phyloP scores from a whole-genome alignment of 1,140 invertebrate genomes.

The Goniozus legneri region DNA sequence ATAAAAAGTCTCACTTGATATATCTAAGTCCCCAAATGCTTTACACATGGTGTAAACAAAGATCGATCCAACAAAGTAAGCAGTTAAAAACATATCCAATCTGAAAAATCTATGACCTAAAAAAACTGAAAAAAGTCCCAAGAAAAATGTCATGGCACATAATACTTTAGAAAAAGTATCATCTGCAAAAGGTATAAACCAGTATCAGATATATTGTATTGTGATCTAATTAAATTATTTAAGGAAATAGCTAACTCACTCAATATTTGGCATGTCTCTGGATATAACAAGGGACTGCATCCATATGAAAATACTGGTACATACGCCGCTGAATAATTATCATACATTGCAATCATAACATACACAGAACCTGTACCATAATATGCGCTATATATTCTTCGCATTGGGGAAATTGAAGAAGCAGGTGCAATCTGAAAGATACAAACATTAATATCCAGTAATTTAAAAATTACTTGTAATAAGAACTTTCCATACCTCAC shows the following conservation, averaged over 20 bases:
- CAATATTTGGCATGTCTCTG: constrained; percentile 50
- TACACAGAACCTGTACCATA: constrained; percentile 63
- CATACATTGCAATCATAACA: constrained; percentile 58
- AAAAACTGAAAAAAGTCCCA: constrained; percentile 60
- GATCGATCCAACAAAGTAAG: constrained; percentile 50
- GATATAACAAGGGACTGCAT: constrained; percentile 53
- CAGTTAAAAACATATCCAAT: constrained; percentile 59
- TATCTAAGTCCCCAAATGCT: background rate
- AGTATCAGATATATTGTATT: too few relatives aligned
- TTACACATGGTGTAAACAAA: constrained; percentile 42
- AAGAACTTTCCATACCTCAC: constrained; percentile 60
- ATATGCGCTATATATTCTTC: constrained; percentile 61
- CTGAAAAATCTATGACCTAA: constrained; percentile 64
- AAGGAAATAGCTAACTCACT: constrained; percentile 34
- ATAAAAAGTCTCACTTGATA: too few relatives aligned
- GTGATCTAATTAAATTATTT: background rate
- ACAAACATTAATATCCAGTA: background rate
- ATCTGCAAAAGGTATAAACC: constrained; percentile 17
- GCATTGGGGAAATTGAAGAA: constrained; percentile 30
- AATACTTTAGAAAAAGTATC: constrained; percentile 49
- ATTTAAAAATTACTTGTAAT: too few relatives aligned
- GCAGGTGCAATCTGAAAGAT: constrained; percentile 32
- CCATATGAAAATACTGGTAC: constrained; percentile 66
- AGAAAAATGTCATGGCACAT: constrained; percentile 55
- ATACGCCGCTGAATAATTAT: constrained; percentile 57